A percentile compares a stretch with the other conserved stretches of the same genome.
phyloP scores from a whole-genome alignment of 2,888 invertebrate genomes.

The Oligia fasciuncula region DNA sequence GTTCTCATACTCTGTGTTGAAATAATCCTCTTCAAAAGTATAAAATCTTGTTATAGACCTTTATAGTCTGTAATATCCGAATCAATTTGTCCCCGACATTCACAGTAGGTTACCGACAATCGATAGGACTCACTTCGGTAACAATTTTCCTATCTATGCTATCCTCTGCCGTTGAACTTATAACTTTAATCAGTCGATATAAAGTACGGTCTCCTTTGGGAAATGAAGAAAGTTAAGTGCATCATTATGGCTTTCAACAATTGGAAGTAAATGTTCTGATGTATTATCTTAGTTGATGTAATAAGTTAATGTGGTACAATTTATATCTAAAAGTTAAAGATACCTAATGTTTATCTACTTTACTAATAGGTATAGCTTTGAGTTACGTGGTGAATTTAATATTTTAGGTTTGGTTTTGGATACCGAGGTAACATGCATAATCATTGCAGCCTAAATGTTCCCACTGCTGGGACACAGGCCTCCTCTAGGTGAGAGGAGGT shows the following conservation, averaged over 20 bases:
- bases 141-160: slow-evolving; percentile 18
- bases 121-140: slow-evolving; percentile 32
- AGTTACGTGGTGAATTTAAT: no score
- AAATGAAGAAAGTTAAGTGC: not conserved
- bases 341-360: no score
- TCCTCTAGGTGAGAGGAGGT: no score
- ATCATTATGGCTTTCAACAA: slow-evolving; percentile 20
- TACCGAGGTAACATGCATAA: no score
- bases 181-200: slow-evolving; percentile 11
- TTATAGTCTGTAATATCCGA: no score
- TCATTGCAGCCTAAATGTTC: no score
- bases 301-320: not conserved
- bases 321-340: not conserved
- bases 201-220: slow-evolving; percentile 18
- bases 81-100: slow-evolving; percentile 37
- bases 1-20: not conserved
- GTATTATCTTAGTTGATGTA: not conserved
- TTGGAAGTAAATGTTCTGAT: not conserved
- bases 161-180: not conserved
- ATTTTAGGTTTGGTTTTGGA: no score
- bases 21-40: not conserved
- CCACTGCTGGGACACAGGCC: no score
- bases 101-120: slow-evolving; percentile 20
- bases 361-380: no score
- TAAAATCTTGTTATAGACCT: not conserved